Conservation (phyloP, 2,888 invertebrate species). For the Archaeoteleia sp. region DNA sequence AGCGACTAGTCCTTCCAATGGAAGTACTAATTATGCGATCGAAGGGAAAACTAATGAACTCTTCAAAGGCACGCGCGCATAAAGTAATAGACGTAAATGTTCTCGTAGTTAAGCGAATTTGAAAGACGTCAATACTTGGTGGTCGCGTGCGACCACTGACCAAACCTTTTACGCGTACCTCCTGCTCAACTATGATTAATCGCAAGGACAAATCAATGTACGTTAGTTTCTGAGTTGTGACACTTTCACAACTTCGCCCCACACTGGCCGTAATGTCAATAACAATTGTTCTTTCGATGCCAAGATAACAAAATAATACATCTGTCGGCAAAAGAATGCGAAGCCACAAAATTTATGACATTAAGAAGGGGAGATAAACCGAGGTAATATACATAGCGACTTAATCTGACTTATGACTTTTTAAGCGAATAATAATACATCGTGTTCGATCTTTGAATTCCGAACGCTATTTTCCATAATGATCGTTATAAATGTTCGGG, state of each 20-base stretch:
- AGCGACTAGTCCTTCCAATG: background rate
- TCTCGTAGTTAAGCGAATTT: constrained; percentile 32
- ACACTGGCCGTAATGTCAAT: no score
- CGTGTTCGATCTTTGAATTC: constrained; percentile 32
- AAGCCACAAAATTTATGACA: no score
- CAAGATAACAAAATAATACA: no score
- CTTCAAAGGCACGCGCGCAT: background rate
- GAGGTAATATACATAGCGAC: no score
- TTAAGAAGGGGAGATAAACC: no score
- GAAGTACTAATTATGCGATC: no score
- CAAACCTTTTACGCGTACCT: constrained; percentile 35
- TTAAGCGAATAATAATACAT: constrained; percentile 30
- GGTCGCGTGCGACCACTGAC: constrained; percentile 36
- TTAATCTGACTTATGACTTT: constrained; percentile 5
- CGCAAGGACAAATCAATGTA: constrained; percentile 3
- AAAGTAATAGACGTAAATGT: constrained; percentile 18
- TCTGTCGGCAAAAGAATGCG: no score
- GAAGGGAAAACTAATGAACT: background rate
- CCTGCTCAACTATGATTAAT: constrained; percentile 43
- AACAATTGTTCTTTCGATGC: no score
- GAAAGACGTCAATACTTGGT: constrained; percentile 43
- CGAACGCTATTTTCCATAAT: constrained; percentile 27
- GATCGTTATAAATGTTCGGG: constrained; percentile 22
- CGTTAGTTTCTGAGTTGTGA: no score
- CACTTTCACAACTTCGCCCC: no score